Conservation (phyloP, 2,797 vertebrate species). For the Pangasius krempfi region DNA sequence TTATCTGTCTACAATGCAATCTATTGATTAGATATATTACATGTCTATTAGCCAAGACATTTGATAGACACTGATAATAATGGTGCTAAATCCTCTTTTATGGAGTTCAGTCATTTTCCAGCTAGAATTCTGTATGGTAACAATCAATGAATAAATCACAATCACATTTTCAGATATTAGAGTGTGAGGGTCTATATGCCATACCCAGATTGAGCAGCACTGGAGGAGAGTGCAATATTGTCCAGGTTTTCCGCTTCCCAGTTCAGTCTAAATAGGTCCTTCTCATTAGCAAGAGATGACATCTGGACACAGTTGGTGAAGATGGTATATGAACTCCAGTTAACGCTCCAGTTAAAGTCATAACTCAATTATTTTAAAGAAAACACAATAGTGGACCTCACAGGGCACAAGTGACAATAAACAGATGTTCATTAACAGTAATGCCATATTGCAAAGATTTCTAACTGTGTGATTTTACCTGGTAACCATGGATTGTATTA, state of each 20-base stretch:
- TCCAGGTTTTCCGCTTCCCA: constrained; percentile 94
- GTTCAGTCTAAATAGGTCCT: constrained; percentile 86
- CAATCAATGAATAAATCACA: neutral
- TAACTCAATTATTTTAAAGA: neutral
- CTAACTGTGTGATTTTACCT: constrained; percentile 74
- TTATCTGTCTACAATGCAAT: neutral
- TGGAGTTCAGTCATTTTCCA: constrained; percentile 9
- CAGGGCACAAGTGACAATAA: neutral
- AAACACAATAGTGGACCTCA: neutral
- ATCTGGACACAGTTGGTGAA: constrained; percentile 70
- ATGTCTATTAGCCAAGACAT: neutral
- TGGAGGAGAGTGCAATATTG: constrained; percentile 93
- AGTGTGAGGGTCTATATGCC: constrained; percentile 57
- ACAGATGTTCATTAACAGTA: neutral
- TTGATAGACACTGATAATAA: neutral
- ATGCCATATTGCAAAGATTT: neutral
- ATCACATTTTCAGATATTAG: neutral
- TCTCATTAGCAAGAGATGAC: constrained; percentile 81
- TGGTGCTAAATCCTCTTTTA: neutral
- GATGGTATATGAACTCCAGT: neutral
- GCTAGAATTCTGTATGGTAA: neutral
- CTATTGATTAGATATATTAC: neutral
- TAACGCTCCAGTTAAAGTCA: neutral
- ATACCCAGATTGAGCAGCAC: constrained; percentile 95
- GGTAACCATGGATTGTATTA: constrained; percentile 84